These are phyloP conservation scores for Drosophila suzukii DNA, from an alignment of 1,140 invertebrate species.

Conservation along the genomic window DNA sequence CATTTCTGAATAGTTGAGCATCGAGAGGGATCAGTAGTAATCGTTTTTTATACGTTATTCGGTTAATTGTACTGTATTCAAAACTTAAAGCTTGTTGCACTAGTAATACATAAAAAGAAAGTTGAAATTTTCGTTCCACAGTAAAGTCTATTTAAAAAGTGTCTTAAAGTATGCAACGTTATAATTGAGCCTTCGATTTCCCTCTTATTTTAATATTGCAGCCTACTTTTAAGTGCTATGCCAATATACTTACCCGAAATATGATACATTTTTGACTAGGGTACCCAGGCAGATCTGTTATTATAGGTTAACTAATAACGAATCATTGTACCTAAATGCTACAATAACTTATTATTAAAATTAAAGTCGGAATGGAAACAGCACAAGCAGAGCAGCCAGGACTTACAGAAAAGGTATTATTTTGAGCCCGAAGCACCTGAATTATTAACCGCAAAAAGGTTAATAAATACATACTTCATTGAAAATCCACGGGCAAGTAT, in stretches of 20 bases:
- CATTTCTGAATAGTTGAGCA: constrained; percentile 1
- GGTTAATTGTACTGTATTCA: neutral
- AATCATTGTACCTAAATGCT: neutral
- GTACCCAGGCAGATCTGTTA: neutral
- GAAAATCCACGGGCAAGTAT: constrained; percentile 13
- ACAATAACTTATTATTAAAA: neutral
- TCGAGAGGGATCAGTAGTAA: neutral
- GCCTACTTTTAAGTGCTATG: too few species aligned
- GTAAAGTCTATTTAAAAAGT: too few species aligned
- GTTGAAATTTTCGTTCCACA: neutral
- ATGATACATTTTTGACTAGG: neutral
- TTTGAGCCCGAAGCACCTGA: constrained; percentile 1
- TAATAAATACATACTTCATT: constrained; percentile 32
- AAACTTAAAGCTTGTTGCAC: too few species aligned
- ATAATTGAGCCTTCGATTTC: too few species aligned
- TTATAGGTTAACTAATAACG: neutral
- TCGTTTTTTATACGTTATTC: neutral
- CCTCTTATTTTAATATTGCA: too few species aligned
- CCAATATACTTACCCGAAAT: neutral
- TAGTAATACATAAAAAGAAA: neutral
- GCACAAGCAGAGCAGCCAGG: neutral
- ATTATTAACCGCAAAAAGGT: constrained; percentile 34
- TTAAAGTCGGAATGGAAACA: constrained; percentile 9
- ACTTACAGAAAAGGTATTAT: constrained; percentile 1
- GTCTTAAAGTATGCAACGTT: too few species aligned